Evolutionary conservation across 37 sponge, comb jelly and placozoan species (phyloP).

Genomic region (Bolinopsis microptera): DNA sequence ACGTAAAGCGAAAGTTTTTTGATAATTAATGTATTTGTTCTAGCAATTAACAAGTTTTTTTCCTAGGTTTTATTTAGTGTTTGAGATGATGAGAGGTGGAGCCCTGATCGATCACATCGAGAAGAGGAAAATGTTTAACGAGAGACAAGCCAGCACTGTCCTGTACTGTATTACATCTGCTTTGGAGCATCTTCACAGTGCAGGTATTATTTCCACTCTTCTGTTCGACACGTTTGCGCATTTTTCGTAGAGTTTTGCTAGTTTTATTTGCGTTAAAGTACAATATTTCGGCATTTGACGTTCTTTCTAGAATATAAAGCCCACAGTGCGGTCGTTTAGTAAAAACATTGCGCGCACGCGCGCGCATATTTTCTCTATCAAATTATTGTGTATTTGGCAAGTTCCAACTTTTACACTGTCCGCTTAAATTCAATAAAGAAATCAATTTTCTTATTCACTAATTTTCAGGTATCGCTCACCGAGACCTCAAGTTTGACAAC

Average conservation of each 20-base stretch:
- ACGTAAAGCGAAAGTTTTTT: no score
- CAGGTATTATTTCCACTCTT: slow-evolving; percentile 65
- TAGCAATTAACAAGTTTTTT: background rate
- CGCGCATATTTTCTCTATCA: no score
- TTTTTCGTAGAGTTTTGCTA: background rate
- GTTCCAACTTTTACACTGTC: no score
- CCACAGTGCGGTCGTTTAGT: background rate
- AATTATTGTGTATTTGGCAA: no score
- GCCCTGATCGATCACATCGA: slow-evolving; percentile 78
- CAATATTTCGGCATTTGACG: background rate
- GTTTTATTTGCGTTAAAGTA: background rate
- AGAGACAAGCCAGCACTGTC: slow-evolving; percentile 78
- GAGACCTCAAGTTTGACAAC: slow-evolving; percentile 88
- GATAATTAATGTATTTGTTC: no score
- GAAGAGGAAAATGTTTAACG: slow-evolving; percentile 73
- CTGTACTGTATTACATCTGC: slow-evolving; percentile 73
- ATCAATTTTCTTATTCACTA: no score
- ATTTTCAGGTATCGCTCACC: slow-evolving; percentile 78
- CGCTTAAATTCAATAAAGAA: no score
- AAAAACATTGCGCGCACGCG: slow-evolving; percentile 35
- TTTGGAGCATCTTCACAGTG: slow-evolving; percentile 75
- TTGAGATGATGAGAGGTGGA: slow-evolving; percentile 69
- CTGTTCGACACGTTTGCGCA: background rate
- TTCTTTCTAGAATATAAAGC: background rate
- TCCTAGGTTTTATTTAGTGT: slow-evolving; percentile 57